Evolutionary conservation across 2,113 vertebrate species (phyloP).

Genomic region (Thamnophis sirtalis): DNA sequence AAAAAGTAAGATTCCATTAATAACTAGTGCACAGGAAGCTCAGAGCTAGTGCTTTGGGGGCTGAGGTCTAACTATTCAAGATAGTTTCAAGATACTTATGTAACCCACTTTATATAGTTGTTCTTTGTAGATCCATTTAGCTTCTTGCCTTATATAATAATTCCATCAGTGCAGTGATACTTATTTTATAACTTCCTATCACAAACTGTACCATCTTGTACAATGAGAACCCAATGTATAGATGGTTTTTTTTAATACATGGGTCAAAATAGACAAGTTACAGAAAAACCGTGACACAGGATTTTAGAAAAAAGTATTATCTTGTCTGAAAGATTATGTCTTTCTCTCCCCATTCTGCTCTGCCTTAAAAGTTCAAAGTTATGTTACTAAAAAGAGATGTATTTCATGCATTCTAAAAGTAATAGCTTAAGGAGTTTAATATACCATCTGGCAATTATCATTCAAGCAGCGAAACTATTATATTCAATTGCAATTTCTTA

Average conservation of each 20-base stretch:
- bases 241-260: neutral
- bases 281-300: neutral
- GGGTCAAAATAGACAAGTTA: slow-evolving; percentile 17
- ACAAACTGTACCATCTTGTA: neutral
- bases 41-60: neutral
- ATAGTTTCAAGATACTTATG: neutral
- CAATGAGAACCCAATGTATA: slow-evolving; percentile 1
- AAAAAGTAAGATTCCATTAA: neutral
- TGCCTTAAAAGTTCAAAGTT: neutral
- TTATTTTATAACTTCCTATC: slow-evolving; percentile 13
- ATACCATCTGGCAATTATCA: neutral
- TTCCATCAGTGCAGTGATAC: slow-evolving; percentile 18
- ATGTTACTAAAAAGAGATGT: neutral
- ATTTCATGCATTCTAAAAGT: neutral
- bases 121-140: slow-evolving; percentile 7
- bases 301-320: neutral
- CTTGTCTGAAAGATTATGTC: neutral
- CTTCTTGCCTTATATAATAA: neutral
- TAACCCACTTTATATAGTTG: neutral
- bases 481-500: neutral
- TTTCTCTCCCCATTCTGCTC: neutral
- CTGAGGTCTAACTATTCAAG: neutral
- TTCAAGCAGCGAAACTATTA: neutral
- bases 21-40: neutral
- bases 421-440: neutral